These are phyloP conservation scores for Diorhabda elongata DNA, from an alignment of 1,140 invertebrate species.

Conservation along the genomic window DNA sequence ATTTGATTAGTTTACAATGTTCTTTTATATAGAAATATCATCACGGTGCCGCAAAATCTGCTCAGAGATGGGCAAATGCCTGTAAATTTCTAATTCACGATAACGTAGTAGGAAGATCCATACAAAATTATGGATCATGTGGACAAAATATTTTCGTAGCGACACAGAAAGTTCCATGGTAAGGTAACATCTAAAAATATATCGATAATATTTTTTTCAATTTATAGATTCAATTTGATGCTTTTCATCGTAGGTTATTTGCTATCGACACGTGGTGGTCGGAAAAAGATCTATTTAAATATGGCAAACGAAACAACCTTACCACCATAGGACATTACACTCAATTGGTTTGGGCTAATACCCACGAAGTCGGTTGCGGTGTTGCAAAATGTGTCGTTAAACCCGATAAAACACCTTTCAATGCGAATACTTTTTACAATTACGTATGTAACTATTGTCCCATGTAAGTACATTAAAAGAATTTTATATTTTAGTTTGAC, in stretches of 20 bases:
- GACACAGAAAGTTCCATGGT: slow-evolving; percentile 77
- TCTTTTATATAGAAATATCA: slow-evolving; percentile 67
- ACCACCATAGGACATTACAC: slow-evolving; percentile 74
- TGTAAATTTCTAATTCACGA: slow-evolving; percentile 70
- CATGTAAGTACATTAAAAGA: slow-evolving; percentile 56
- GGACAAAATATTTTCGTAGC: slow-evolving; percentile 82
- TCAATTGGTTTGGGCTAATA: slow-evolving; percentile 78
- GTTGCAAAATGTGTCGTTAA: slow-evolving; percentile 62
- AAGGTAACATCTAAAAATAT: slow-evolving; percentile 35
- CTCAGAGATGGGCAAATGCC: slow-evolving; percentile 69
- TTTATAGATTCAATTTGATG: neutral
- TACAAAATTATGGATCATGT: slow-evolving; percentile 66
- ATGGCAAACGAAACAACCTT: slow-evolving; percentile 58
- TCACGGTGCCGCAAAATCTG: slow-evolving; percentile 60
- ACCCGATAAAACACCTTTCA: slow-evolving; percentile 19
- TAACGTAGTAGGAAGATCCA: slow-evolving; percentile 59
- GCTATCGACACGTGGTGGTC: slow-evolving; percentile 75
- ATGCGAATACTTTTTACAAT: slow-evolving; percentile 63
- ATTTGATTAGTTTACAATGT: neutral
- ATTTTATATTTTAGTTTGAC: slow-evolving; percentile 7
- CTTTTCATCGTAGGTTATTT: slow-evolving; percentile 61
- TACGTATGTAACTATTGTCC: slow-evolving; percentile 88
- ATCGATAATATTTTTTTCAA: neutral
- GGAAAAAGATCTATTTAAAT: slow-evolving; percentile 72
- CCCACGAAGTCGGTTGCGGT: slow-evolving; percentile 74